These are phyloP conservation scores for Holothuria leucospilota DNA, from an alignment of 53 echinoderm and acorn worm species.

Conservation along the genomic window DNA sequence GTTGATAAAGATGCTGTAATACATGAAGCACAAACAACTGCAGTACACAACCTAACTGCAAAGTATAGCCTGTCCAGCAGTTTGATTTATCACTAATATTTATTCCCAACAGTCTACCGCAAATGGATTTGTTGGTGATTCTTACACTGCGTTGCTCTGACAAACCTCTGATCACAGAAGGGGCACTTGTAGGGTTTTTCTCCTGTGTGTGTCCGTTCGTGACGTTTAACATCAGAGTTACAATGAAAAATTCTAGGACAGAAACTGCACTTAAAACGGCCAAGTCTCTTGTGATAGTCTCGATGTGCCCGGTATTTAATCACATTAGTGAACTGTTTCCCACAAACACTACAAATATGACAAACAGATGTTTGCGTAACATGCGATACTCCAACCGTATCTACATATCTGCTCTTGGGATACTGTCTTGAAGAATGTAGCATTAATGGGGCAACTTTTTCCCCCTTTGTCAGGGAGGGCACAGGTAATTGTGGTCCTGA, in stretches of 20 bases:
- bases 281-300: slow-evolving; percentile 31
- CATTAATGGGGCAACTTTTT: no score
- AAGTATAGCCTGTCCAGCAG: no score
- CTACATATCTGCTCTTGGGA: no score
- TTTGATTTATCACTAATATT: no score
- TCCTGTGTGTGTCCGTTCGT: slow-evolving; percentile 25
- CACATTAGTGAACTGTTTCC: slow-evolving; percentile 3
- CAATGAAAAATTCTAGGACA: slow-evolving; percentile 18
- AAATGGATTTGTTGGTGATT: slow-evolving; percentile 2
- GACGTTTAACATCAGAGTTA: not conserved
- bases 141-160: slow-evolving; percentile 2
- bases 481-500: no score
- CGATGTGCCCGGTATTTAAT: slow-evolving; percentile 10
- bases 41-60: no score
- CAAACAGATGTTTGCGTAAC: no score
- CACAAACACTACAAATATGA: not conserved
- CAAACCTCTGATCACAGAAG: slow-evolving; percentile 18
- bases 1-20: no score
- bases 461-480: no score
- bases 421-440: no score
- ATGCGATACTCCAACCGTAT: no score
- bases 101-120: not conserved
- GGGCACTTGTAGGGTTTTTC: slow-evolving; percentile 42
- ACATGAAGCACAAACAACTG: no score
- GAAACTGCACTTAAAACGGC: slow-evolving; percentile 24